Base-by-base conservation (phyloP, 2,888 invertebrate genomes). In the Eristalis tenax region DNA sequence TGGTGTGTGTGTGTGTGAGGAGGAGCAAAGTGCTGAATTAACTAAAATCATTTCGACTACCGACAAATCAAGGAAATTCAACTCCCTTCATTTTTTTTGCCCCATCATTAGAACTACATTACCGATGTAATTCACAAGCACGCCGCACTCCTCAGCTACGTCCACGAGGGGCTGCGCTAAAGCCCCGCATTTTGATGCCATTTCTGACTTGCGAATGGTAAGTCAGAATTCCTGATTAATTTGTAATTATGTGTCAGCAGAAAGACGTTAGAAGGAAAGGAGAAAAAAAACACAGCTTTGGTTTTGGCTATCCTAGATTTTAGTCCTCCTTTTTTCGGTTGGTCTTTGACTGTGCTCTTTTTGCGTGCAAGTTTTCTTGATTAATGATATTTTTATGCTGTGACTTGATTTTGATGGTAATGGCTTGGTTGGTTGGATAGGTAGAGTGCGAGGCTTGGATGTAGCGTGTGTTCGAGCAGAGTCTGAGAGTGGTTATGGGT, bases 181-280 rank as follows among this genome's bases (percentile, higher is more conserved):
- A 61, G 66, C 38, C 75, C 74, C 28, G 69, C 64, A 81, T 81
- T 81, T 81, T 64, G 74, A 75, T 76, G 66, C 22, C 65, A 77
- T 76, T 71, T 76, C 82, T 59, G 70, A 76, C 82, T 70, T 79
- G 38, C 22, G 22, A 50, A 35, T 73, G 65, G 59, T 66, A 77
- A 73, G 69, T 79, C 69, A 43, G 78, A 77, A 88, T 71, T 88
- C 75, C 66, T 84, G 88, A 88, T 88, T 84, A 84, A 84, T 84
- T 88, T 84, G 88, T 88, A 78, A 88, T 88, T 88, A 84, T 84
- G 88, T 84, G 88, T 88, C 88, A 88, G 88, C 88, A 88, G 40
- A 81, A 83, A 86, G 69, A 50, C 50, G 50, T 6, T 18, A 38
- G 28, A 38, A 23, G 8, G 18, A 18, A n/a, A 4, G 50, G 4